Evolutionary conservation across 2,113 vertebrate genomes (phyloP).

Genomic region (Limanda limanda): DNA sequence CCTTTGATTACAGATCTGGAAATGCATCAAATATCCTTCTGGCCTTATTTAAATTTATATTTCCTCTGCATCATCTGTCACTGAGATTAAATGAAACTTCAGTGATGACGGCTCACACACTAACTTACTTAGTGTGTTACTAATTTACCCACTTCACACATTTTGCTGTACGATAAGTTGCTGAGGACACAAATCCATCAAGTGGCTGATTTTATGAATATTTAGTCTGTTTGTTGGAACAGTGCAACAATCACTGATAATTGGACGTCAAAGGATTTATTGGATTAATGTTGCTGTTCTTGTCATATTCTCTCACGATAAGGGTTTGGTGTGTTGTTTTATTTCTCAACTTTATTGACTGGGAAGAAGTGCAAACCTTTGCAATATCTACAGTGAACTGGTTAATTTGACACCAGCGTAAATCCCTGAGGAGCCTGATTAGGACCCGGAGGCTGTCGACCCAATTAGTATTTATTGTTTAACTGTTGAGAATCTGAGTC

Average conservation of each 20-base stretch:
- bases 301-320: slow-evolving; percentile 50
- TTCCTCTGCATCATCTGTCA: no score
- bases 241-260: slow-evolving; percentile 51
- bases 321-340: slow-evolving; percentile 22
- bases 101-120: no score
- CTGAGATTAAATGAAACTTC: no score
- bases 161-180: background rate
- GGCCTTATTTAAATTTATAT: no score
- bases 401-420: slow-evolving; percentile 42
- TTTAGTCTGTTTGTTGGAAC: slow-evolving; percentile 36
- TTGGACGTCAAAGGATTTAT: slow-evolving; percentile 59
- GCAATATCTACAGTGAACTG: slow-evolving; percentile 37
- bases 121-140: no score
- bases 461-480: slow-evolving; percentile 44
- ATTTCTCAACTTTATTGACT: background rate
- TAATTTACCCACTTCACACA: no score
- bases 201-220: slow-evolving; percentile 27
- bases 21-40: no score
- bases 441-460: slow-evolving; percentile 4
- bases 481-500: slow-evolving; percentile 20
- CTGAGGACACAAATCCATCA: slow-evolving; percentile 2
- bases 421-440: slow-evolving; percentile 53
- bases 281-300: slow-evolving; percentile 52
- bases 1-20: no score
- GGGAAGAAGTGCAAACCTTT: slow-evolving; percentile 42